These are phyloP conservation scores for Napeogenes inachia DNA, from an alignment of 2,888 invertebrate species.

Conservation along the genomic window DNA sequence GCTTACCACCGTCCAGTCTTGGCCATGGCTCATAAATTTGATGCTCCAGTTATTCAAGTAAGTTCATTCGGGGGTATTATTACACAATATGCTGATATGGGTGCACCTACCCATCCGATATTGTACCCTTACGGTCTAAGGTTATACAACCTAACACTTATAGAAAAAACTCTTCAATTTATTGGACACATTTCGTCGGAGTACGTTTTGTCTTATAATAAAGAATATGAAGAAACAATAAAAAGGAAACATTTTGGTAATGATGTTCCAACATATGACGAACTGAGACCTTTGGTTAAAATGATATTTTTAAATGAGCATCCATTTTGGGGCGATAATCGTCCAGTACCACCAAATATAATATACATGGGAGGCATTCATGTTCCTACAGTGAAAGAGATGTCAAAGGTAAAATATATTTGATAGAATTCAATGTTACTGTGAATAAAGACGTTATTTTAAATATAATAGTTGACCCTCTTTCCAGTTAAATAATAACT, in stretches of 20 bases:
- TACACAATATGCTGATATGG: constrained; percentile 23
- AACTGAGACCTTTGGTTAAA: constrained; percentile 37
- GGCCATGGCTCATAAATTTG: constrained; percentile 30
- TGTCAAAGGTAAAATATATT: constrained; percentile 35
- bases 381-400: constrained; percentile 33
- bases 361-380: constrained; percentile 47
- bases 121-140: constrained; percentile 32
- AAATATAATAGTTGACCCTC: no score
- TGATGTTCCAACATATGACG: constrained; percentile 26
- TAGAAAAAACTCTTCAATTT: constrained; percentile 37
- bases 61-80: constrained; percentile 30
- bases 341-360: constrained; percentile 42
- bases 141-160: constrained; percentile 34
- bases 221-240: constrained; percentile 30
- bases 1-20: constrained; percentile 26
- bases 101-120: constrained; percentile 31
- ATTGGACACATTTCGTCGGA: constrained; percentile 13
- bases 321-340: constrained; percentile 44
- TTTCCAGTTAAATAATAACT: no score
- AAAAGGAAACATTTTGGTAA: constrained; percentile 33
- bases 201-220: constrained; percentile 8
- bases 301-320: constrained; percentile 45
- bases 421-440: neutral
- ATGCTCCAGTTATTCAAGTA: constrained; percentile 33
- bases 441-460: neutral